Conservation (phyloP, 2,113 vertebrate genomes). For the Oryzias melastigma region DNA sequence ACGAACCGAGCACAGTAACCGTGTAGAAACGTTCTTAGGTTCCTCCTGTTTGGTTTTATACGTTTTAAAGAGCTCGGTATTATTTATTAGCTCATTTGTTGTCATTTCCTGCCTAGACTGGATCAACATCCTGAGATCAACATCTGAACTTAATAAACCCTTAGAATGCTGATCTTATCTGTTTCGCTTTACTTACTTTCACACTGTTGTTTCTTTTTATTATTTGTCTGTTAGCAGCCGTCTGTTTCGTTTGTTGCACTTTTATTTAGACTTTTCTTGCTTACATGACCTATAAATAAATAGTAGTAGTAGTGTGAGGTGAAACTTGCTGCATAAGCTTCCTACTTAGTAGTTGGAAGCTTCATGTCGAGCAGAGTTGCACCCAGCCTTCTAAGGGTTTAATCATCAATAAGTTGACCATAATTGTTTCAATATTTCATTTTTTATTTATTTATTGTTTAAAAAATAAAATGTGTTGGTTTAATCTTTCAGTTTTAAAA, state of each 20-base stretch:
- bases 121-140: slow-evolving; percentile 30
- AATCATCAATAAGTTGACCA: slow-evolving; percentile 2
- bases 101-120: slow-evolving; percentile 24
- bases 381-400: slow-evolving; percentile 70
- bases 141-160: slow-evolving; percentile 58
- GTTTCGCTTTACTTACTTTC: slow-evolving; percentile 35
- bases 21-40: slow-evolving; percentile 19
- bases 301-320: slow-evolving; percentile 32
- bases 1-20: slow-evolving; percentile 54
- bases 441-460: no score
- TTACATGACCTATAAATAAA: slow-evolving; percentile 33
- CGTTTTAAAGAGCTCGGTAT: slow-evolving; percentile 31
- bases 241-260: slow-evolving; percentile 8
- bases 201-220: neutral
- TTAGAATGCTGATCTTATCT: slow-evolving; percentile 70
- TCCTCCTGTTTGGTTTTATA: slow-evolving; percentile 35
- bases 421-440: neutral
- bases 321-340: slow-evolving; percentile 52
- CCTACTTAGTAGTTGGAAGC: slow-evolving; percentile 8
- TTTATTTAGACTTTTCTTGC: slow-evolving; percentile 5
- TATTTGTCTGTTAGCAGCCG: slow-evolving; percentile 8
- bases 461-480: no score
- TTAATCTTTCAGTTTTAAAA: no score
- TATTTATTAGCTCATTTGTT: slow-evolving; percentile 18
- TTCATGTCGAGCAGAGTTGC: slow-evolving; percentile 53